Percentiles rank a stretch among this genome's conserved stretches.
Conservation (phyloP, 2,888 invertebrate species). For the Drosophila subsilvestris region DNA sequence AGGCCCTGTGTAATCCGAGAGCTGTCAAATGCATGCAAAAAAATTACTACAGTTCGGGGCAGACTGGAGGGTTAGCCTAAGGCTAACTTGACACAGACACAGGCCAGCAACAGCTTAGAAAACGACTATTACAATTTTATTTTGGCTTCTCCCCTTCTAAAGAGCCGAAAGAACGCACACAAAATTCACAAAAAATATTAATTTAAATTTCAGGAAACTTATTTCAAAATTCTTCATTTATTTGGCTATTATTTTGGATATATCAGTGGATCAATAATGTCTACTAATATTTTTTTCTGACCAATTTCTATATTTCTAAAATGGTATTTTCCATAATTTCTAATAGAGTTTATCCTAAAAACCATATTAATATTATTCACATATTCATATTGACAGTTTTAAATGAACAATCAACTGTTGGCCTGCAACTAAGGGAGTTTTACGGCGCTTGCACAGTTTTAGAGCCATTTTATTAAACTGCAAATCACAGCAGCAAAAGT, state of each 20-base stretch:
- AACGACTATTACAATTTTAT: neutral
- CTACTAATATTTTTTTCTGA: too few species aligned
- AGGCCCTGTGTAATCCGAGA: neutral
- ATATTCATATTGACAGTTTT: neutral
- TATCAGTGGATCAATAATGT: too few species aligned
- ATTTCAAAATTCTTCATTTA: too few species aligned
- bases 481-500: slow-evolving; percentile 47
- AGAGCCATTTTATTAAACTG: slow-evolving; percentile 42
- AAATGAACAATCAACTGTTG: neutral
- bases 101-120: neutral
- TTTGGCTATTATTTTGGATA: too few species aligned
- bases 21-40: slow-evolving; percentile 23
- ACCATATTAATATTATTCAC: too few species aligned
- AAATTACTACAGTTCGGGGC: slow-evolving; percentile 13
- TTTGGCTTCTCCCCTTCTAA: neutral
- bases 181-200: neutral
- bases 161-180: neutral
- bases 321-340: too few species aligned
- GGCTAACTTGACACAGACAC: too few species aligned
- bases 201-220: neutral
- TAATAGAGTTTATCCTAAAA: neutral
- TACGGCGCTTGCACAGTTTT: slow-evolving; percentile 23
- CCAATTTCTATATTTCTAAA: too few species aligned
- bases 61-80: neutral
- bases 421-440: neutral